phyloP scores from a whole-genome alignment of 2,797 vertebrate species.

The Nasua narica region DNA sequence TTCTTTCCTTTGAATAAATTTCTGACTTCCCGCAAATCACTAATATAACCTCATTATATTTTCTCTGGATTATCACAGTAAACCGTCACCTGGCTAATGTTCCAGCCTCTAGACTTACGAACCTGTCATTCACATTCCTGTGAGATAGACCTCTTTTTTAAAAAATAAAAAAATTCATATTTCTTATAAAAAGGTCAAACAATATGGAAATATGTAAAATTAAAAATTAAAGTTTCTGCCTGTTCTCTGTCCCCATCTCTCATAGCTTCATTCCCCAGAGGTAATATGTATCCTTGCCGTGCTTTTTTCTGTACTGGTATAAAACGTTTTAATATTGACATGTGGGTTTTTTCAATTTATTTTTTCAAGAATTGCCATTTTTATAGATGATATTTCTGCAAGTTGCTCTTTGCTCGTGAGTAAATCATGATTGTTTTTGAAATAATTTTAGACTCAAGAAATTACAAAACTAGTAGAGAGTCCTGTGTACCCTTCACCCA shows the following conservation, averaged over 20 bases:
- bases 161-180: not conserved
- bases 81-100: not conserved
- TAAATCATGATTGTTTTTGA: not conserved
- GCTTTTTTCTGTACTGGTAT: not conserved
- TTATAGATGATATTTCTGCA: not conserved
- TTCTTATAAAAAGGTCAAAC: not conserved
- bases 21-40: not conserved
- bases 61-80: not conserved
- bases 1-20: conserved; percentile 23
- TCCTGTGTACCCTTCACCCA: not conserved
- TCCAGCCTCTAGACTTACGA: not conserved
- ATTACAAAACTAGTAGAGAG: not conserved
- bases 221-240: not conserved
- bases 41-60: not conserved
- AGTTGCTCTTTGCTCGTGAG: not conserved
- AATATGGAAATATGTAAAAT: conserved; percentile 19
- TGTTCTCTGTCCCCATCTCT: not conserved
- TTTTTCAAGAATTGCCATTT: not conserved
- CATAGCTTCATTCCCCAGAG: not conserved
- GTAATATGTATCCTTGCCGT: not conserved
- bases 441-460: not conserved
- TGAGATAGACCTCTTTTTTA: not conserved
- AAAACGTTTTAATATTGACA: not conserved
- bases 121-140: not conserved
- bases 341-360: not conserved